These are phyloP conservation scores for Philopedon plagiatum DNA, from an alignment of 2,888 invertebrate species.

Conservation along the genomic window DNA sequence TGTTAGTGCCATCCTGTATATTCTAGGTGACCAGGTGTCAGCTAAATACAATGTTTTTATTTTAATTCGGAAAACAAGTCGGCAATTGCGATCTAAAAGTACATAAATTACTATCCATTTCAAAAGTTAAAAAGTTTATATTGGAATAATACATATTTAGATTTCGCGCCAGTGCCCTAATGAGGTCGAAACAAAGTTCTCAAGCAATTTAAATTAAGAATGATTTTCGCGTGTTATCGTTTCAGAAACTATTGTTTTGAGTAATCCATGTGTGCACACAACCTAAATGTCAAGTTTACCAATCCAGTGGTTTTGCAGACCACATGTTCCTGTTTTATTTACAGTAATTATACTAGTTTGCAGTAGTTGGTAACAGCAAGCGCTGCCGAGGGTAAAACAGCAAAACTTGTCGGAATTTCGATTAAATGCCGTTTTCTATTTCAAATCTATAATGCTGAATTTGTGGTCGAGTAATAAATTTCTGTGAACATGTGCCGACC, in stretches of 20 bases:
- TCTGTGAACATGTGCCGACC: neutral
- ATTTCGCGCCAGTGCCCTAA: too few relatives aligned
- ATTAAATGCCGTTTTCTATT: constrained; percentile 6
- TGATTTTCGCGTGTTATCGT: constrained; percentile 5
- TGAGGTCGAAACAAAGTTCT: too few relatives aligned
- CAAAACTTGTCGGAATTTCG: constrained; percentile 23
- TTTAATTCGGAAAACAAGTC: too few relatives aligned
- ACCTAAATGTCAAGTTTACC: constrained; percentile 27
- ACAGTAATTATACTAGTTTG: constrained; percentile 35
- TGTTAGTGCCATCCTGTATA: too few relatives aligned
- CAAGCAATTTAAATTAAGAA: neutral
- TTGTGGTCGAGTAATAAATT: neutral
- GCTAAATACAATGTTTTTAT: too few relatives aligned
- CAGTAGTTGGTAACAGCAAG: constrained; percentile 29
- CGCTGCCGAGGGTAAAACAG: constrained; percentile 24
- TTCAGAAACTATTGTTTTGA: neutral
- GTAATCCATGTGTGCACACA: constrained; percentile 7
- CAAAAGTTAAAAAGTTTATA: too few relatives aligned
- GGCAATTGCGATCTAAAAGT: too few relatives aligned
- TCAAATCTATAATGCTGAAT: neutral
- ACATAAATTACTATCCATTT: too few relatives aligned
- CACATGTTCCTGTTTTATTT: constrained; percentile 38
- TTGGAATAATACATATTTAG: too few relatives aligned
- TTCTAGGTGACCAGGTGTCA: too few relatives aligned
- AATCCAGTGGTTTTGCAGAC: constrained; percentile 32